phyloP scores from a whole-genome alignment of 2,113 vertebrate species.

The Cygnus atratus region DNA sequence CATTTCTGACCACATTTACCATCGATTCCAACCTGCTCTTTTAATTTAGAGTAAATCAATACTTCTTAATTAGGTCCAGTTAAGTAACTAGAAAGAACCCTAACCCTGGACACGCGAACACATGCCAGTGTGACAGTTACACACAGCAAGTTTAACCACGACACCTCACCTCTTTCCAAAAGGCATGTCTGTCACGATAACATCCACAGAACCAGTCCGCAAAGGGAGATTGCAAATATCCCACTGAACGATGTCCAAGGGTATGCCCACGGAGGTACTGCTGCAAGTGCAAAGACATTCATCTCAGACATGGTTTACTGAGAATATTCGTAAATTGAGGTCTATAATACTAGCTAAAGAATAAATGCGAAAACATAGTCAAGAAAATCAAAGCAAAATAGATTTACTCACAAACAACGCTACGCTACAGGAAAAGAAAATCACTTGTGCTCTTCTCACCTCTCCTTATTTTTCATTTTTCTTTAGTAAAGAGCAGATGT shows the following conservation, averaged over 20 bases:
- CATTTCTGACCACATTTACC: not conserved
- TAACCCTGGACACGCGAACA: not conserved
- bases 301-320: not conserved
- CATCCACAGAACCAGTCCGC: slow-evolving; percentile 87
- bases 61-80: not conserved
- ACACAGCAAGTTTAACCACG: not conserved
- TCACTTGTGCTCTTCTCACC: slow-evolving; percentile 67
- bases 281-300: slow-evolving; percentile 31
- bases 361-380: not conserved
- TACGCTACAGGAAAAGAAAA: not conserved
- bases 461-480: slow-evolving; percentile 81
- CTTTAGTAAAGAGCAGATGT: slow-evolving; percentile 88
- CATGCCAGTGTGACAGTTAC: fast-evolving
- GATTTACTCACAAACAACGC: not conserved
- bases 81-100: not conserved
- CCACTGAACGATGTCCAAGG: slow-evolving; percentile 90
- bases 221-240: slow-evolving; percentile 89
- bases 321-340: not conserved
- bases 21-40: not conserved
- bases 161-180: slow-evolving; percentile 92
- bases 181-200: slow-evolving; percentile 95
- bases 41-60: fast-evolving
- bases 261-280: slow-evolving; percentile 78
- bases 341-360: not conserved
- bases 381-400: not conserved